phyloP scores from a whole-genome alignment of 2,888 invertebrate genomes.

The Eupithecia exiguata region DNA sequence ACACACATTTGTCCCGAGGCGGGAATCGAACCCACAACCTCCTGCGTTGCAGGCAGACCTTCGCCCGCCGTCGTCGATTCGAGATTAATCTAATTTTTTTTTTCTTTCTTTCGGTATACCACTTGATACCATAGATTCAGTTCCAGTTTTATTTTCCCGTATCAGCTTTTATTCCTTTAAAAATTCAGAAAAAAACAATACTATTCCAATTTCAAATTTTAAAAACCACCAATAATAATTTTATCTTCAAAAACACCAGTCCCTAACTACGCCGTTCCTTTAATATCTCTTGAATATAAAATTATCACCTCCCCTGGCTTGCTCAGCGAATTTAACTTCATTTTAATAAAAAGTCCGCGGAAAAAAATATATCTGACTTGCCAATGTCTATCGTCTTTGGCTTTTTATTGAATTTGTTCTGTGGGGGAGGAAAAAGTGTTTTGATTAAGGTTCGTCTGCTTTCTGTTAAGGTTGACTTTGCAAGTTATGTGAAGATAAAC shows the following conservation, averaged over 20 bases:
- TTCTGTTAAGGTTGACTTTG: slow-evolving; percentile 7
- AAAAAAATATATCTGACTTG: slow-evolving; percentile 59
- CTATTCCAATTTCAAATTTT: neutral
- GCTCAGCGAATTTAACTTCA: slow-evolving; percentile 74
- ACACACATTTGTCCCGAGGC: too few relatives aligned
- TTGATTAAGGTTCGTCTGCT: slow-evolving; percentile 18
- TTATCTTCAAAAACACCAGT: slow-evolving; percentile 32
- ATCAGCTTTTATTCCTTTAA: neutral
- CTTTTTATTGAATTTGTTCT: slow-evolving; percentile 60
- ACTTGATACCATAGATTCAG: too few relatives aligned
- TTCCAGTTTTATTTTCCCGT: neutral
- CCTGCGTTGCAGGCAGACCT: too few relatives aligned
- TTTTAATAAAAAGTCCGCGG: slow-evolving; percentile 72
- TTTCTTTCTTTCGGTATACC: too few relatives aligned
- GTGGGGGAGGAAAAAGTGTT: slow-evolving; percentile 38
- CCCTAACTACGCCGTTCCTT: slow-evolving; percentile 46
- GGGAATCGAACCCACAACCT: too few relatives aligned
- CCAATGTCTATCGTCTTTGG: slow-evolving; percentile 61
- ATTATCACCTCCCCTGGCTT: slow-evolving; percentile 70
- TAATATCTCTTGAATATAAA: slow-evolving; percentile 71
- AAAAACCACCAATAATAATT: slow-evolving; percentile 14
- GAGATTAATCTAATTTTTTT: too few relatives aligned
- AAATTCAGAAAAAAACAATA: neutral
- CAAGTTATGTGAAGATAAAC: neutral
- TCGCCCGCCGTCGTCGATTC: too few relatives aligned